Percentiles rank a stretch among this genome's conserved stretches.
Evolutionary conservation across 1,140 invertebrate species (phyloP).

Genomic region (Apocrypta bakeri): DNA sequence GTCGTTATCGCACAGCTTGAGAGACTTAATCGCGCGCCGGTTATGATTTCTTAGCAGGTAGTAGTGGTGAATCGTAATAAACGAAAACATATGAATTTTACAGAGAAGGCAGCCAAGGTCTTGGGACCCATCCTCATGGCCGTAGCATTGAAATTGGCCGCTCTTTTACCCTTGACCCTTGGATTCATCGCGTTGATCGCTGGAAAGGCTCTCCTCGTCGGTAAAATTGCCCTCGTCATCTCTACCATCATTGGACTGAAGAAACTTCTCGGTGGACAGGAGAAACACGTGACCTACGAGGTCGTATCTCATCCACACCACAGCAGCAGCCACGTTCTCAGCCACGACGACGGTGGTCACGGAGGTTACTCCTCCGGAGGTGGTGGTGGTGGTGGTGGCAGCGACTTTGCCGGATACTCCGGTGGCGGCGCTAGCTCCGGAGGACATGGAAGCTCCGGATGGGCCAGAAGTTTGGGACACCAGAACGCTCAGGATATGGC

Average conservation of each 20-base stretch:
- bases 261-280: slow-evolving; percentile 80
- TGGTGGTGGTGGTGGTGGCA: no score
- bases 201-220: slow-evolving; percentile 87
- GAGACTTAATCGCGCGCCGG: slow-evolving; percentile 33
- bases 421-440: slow-evolving; percentile 75
- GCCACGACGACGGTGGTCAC: slow-evolving; percentile 80
- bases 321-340: slow-evolving; percentile 76
- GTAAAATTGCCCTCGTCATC: slow-evolving; percentile 87
- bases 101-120: slow-evolving; percentile 85
- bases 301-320: slow-evolving; percentile 89
- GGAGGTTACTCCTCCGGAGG: slow-evolving; percentile 74
- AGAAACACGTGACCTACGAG: slow-evolving; percentile 88
- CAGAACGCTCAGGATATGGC: slow-evolving; percentile 81
- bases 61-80: no score
- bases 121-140: slow-evolving; percentile 84
- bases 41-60: no score
- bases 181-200: slow-evolving; percentile 88
- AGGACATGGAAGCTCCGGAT: slow-evolving; percentile 77
- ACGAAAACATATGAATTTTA: slow-evolving; percentile 49
- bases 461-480: slow-evolving; percentile 80
- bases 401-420: slow-evolving; percentile 75
- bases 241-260: slow-evolving; percentile 88
- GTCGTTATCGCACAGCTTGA: background rate
- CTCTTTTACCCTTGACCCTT: slow-evolving; percentile 83
- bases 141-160: slow-evolving; percentile 85